Evolutionary conservation across 2,797 vertebrate genomes (phyloP).

Genomic region (Girardinus metallicus): DNA sequence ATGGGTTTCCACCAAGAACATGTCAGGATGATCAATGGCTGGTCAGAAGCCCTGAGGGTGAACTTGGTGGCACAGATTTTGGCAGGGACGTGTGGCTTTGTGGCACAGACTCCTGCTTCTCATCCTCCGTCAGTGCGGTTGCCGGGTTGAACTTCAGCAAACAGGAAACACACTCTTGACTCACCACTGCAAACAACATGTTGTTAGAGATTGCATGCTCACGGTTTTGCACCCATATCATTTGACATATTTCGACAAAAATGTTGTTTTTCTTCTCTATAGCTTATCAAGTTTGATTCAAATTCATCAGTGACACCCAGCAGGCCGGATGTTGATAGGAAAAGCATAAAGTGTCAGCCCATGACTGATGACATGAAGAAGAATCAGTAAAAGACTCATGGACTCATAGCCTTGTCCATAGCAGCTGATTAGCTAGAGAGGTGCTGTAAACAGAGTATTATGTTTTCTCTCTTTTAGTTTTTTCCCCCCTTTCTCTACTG

Average conservation of each 20-base stretch:
- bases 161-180: constrained; percentile 62
- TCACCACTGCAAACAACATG: constrained; percentile 40
- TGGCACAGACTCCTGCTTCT: constrained; percentile 51
- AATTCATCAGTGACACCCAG: neutral
- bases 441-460: neutral
- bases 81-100: constrained; percentile 54
- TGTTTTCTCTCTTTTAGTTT: neutral
- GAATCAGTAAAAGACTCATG: neutral
- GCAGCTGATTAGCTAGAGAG: neutral
- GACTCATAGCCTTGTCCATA: neutral
- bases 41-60: constrained; percentile 68
- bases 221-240: constrained; percentile 10
- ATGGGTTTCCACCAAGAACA: constrained; percentile 81
- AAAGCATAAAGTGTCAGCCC: neutral
- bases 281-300: neutral
- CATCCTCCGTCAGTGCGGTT: constrained; percentile 59
- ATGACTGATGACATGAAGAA: neutral
- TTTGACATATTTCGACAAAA: neutral
- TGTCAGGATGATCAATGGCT: constrained; percentile 82
- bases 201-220: constrained; percentile 22
- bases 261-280: neutral
- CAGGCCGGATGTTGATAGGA: neutral
- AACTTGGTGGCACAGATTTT: constrained; percentile 71
- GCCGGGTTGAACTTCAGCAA: constrained; percentile 59
- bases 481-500: neutral